A percentile compares a stretch with the other conserved stretches of the same genome.
Evolutionary conservation across 2,888 invertebrate species (phyloP).

Genomic region (Halocaridina rubra): DNA sequence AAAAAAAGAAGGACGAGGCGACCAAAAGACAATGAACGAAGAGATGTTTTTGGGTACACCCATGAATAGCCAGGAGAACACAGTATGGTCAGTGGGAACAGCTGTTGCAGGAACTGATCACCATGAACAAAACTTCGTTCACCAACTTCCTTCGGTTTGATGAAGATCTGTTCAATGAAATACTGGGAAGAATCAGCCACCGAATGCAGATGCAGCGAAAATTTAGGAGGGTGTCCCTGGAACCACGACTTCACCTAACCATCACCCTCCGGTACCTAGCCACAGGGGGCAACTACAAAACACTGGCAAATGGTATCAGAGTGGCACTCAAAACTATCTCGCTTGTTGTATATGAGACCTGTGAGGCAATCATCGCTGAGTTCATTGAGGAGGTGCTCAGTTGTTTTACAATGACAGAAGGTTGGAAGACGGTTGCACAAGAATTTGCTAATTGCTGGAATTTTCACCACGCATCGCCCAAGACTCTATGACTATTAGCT

Average conservation of each 20-base stretch:
- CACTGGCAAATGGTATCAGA: neutral
- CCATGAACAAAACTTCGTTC: neutral
- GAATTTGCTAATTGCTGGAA: neutral
- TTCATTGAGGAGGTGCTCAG: neutral
- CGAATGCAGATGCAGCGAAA: neutral
- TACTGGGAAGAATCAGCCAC: neutral
- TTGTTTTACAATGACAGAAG: neutral
- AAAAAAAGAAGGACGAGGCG: conserved; percentile 4
- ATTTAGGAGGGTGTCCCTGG: neutral
- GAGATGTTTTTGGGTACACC: conserved; percentile 5
- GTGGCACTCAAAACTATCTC: neutral
- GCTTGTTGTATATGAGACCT: neutral
- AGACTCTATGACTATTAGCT: no score
- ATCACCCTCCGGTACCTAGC: neutral
- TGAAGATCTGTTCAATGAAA: neutral
- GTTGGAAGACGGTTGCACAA: neutral
- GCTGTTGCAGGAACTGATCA: conserved; percentile 12
- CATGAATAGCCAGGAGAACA: neutral
- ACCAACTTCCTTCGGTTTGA: neutral
- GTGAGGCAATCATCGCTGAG: neutral
- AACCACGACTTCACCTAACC: conserved; percentile 8
- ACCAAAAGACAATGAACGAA: conserved; percentile 7
- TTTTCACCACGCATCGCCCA: neutral
- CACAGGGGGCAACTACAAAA: neutral
- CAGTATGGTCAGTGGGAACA: conserved; percentile 7